A percentile compares a stretch with the other conserved stretches of the same genome.
Conservation (phyloP, 2,113 vertebrate genomes). For the Hippocampus barbouri region DNA sequence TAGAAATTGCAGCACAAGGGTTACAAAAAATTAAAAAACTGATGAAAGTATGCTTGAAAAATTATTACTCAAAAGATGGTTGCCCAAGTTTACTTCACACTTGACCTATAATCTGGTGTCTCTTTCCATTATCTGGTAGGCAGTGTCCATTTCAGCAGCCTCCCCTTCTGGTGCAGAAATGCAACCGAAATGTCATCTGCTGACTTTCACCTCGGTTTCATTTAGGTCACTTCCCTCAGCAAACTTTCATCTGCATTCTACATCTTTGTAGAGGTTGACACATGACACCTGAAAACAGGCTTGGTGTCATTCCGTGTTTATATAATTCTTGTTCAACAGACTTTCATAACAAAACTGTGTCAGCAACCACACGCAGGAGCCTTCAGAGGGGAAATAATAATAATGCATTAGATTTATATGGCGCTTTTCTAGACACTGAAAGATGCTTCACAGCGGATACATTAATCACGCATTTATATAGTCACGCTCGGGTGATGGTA, state of each 20-base stretch:
- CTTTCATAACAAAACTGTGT: not conserved
- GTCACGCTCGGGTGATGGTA: too few relatives aligned
- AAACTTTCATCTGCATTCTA: not conserved
- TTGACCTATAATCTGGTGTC: not conserved
- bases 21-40: too few relatives aligned
- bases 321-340: conserved; percentile 21
- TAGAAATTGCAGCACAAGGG: too few relatives aligned
- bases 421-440: too few relatives aligned
- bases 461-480: too few relatives aligned
- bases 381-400: not conserved
- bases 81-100: not conserved
- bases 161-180: not conserved
- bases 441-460: too few relatives aligned
- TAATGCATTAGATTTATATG: not conserved
- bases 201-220: not conserved
- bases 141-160: not conserved
- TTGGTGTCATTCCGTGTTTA: conserved; percentile 36
- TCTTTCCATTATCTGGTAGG: not conserved
- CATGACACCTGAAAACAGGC: conserved; percentile 35
- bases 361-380: conserved; percentile 17
- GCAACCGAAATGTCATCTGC: not conserved
- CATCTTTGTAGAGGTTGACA: not conserved
- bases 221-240: not conserved
- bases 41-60: too few relatives aligned
- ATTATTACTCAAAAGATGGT: not conserved